A percentile compares a stretch with the other conserved stretches of the same genome.
These are phyloP conservation scores for Sinohyriopsis cumingii DNA, from an alignment of 2,888 invertebrate species.

Conservation along the genomic window DNA sequence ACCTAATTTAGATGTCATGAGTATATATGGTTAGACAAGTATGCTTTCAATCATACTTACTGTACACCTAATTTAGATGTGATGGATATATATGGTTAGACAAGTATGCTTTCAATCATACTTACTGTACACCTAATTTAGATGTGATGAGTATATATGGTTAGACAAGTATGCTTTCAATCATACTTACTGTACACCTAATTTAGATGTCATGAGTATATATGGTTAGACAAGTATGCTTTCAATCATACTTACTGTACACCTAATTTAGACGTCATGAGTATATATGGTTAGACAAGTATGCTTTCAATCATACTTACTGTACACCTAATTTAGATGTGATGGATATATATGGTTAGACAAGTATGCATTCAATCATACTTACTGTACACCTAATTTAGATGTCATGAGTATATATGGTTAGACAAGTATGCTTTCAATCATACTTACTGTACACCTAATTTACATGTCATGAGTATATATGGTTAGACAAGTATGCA, in stretches of 20 bases:
- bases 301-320: slow-evolving; percentile 69
- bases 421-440: not conserved
- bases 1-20: slow-evolving; percentile 14
- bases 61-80: too few species aligned
- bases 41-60: slow-evolving; percentile 69
- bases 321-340: too few species aligned
- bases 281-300: not conserved
- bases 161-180: not conserved
- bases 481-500: too few species aligned
- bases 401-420: slow-evolving; percentile 9
- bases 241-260: slow-evolving; percentile 22
- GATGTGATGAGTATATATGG: slow-evolving; percentile 9
- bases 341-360: too few species aligned
- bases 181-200: slow-evolving; percentile 31
- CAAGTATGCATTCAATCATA: not conserved
- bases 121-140: slow-evolving; percentile 35
- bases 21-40: not conserved
- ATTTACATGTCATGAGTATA: slow-evolving; percentile 21
- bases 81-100: too few species aligned
- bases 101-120: not conserved
- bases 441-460: slow-evolving; percentile 31
- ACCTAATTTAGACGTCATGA: slow-evolving; percentile 13
- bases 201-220: slow-evolving; percentile 21
- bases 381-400: slow-evolving; percentile 35
- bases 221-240: too few species aligned